phyloP scores from a whole-genome alignment of 2,113 vertebrate species.

The Apodemus speciosus region DNA sequence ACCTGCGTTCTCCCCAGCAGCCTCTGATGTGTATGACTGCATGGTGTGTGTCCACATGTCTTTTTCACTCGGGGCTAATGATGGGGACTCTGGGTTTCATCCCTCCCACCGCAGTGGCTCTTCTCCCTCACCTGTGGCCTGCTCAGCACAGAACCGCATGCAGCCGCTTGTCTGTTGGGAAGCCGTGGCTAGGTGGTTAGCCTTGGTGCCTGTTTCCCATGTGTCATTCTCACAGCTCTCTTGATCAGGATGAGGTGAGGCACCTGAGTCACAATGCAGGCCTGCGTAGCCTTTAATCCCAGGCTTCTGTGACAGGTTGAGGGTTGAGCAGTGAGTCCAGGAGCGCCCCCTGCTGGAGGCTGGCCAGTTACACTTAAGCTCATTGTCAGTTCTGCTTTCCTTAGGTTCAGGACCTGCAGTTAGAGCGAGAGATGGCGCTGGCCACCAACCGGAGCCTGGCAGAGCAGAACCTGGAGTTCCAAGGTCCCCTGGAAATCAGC shows the following conservation, averaged over 20 bases:
- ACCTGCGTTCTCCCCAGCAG: neutral
- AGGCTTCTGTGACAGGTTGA: neutral
- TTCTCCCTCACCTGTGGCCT: neutral
- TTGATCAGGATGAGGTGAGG: neutral
- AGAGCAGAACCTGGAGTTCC: constrained; percentile 93
- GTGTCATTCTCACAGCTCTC: fast-evolving
- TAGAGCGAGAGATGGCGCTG: constrained; percentile 95
- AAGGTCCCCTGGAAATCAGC: constrained; percentile 88
- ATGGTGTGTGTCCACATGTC: neutral
- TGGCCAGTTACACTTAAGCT: fast-evolving
- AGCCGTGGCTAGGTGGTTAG: neutral
- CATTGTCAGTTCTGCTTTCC: fast-evolving
- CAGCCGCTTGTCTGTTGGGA: neutral
- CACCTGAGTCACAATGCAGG: neutral
- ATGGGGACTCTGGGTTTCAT: neutral
- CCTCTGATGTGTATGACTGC: neutral
- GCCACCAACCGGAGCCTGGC: constrained; percentile 96
- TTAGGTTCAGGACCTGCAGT: constrained; percentile 95
- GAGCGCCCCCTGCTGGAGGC: no score
- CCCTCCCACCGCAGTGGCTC: neutral
- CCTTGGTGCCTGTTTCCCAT: fast-evolving
- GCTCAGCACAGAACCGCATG: neutral
- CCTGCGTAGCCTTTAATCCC: neutral
- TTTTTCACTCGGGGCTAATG: neutral
- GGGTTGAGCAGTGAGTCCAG: neutral